phyloP scores from a whole-genome alignment of 2,888 invertebrate species.

The Keiferia lycopersicella region DNA sequence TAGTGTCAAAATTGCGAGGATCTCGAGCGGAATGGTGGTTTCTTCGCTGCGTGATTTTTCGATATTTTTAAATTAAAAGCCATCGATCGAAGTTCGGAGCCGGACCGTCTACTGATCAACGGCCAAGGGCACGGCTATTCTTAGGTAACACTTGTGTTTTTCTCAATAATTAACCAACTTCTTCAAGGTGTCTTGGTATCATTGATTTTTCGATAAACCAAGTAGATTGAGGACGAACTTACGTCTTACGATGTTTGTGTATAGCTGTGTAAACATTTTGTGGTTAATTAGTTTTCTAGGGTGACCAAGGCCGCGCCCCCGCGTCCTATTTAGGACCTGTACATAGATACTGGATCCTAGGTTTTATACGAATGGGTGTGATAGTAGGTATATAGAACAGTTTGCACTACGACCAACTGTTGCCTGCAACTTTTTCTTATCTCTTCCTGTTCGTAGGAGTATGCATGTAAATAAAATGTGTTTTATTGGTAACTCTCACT shows the following conservation, averaged over 20 bases:
- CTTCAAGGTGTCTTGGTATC: slow-evolving; percentile 37
- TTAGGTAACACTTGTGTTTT: slow-evolving; percentile 31
- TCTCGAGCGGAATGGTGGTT: slow-evolving; percentile 8
- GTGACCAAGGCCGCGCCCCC: neutral
- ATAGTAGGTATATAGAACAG: neutral
- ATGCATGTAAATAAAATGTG: neutral
- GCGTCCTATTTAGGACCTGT: neutral
- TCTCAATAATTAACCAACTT: slow-evolving; percentile 26
- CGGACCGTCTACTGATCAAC: slow-evolving; percentile 42
- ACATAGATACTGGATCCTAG: neutral
- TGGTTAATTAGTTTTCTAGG: slow-evolving; percentile 15
- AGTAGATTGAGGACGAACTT: slow-evolving; percentile 44
- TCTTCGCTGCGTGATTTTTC: slow-evolving; percentile 18
- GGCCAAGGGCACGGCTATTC: slow-evolving; percentile 46
- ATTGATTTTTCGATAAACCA: slow-evolving; percentile 68
- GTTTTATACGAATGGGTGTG: neutral
- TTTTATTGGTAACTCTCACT: neutral
- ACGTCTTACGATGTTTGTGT: slow-evolving; percentile 36
- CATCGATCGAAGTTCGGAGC: slow-evolving; percentile 44
- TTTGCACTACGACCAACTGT: slow-evolving; percentile 4
- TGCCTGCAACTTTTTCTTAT: slow-evolving; percentile 5
- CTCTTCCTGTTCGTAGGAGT: slow-evolving; percentile 1
- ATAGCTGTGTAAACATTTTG: slow-evolving; percentile 34
- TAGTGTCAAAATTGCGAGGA: slow-evolving; percentile 17
- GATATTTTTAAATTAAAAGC: slow-evolving; percentile 42